A percentile compares a stretch with the other conserved stretches of the same genome.
phyloP scores from a whole-genome alignment of 1,140 invertebrate species.

The Dermatophagoides farinae region DNA sequence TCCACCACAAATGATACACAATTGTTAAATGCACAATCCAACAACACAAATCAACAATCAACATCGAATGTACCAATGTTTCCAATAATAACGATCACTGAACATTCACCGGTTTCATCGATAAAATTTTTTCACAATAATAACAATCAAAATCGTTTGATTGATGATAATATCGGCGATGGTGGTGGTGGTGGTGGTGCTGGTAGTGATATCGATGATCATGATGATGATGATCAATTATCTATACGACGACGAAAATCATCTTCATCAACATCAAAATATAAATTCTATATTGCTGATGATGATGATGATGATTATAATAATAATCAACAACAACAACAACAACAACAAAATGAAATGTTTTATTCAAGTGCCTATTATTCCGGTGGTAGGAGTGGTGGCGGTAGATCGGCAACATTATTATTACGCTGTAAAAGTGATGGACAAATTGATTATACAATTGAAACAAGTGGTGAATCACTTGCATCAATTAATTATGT shows the following conservation, averaged over 20 bases:
- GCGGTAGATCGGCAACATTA: slow-evolving; percentile 12
- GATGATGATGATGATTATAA: background rate
- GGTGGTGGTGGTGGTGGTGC: slow-evolving; percentile 13
- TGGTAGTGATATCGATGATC: too few species aligned
- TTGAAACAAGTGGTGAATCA: slow-evolving; percentile 52
- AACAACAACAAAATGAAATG: too few species aligned
- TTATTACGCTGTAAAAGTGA: slow-evolving; percentile 74
- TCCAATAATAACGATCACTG: slow-evolving; percentile 87
- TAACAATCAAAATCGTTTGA: slow-evolving; percentile 20
- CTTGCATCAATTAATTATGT: slow-evolving; percentile 77
- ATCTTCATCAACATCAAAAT: background rate
- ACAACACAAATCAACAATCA: background rate
- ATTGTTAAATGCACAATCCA: background rate
- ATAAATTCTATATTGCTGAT: background rate
- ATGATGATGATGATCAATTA: background rate
- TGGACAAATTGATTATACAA: slow-evolving; percentile 73
- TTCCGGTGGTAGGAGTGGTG: background rate
- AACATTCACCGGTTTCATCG: slow-evolving; percentile 49
- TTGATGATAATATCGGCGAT: slow-evolving; percentile 17
- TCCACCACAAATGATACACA: background rate
- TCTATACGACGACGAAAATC: background rate
- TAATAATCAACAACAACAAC: background rate
- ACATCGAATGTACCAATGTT: slow-evolving; percentile 34
- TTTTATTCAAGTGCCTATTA: background rate
- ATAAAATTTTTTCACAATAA: slow-evolving; percentile 22